Conservation (phyloP, 2,797 vertebrate genomes). For the Lemur catta region DNA sequence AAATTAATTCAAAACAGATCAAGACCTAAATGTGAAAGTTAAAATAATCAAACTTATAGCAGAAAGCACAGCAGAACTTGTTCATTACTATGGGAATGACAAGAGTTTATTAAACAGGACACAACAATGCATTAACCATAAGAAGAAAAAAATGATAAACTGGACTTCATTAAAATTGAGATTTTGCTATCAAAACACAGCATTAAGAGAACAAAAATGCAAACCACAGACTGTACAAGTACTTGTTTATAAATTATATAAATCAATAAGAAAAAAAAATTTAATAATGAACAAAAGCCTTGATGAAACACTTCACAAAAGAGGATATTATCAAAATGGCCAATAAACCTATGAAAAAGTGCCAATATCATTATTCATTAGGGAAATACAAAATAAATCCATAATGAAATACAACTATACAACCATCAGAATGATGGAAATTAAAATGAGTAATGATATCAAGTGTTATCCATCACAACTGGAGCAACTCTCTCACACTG, state of each 20-base stretch:
- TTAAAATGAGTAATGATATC: background rate
- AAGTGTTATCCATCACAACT: background rate
- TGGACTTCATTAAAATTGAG: background rate
- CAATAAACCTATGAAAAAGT: background rate
- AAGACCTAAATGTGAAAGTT: background rate
- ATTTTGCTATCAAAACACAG: background rate
- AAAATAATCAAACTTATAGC: background rate
- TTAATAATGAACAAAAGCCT: background rate
- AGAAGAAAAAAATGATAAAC: background rate
- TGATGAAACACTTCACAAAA: background rate
- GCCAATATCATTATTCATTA: background rate
- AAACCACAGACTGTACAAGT: background rate
- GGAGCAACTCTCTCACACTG: background rate
- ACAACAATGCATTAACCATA: background rate
- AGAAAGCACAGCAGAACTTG: background rate
- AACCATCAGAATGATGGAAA: background rate
- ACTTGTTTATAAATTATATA: background rate
- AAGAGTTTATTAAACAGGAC: background rate
- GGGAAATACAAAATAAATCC: background rate
- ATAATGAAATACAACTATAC: background rate
- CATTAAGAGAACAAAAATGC: background rate
- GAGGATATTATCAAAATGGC: background rate
- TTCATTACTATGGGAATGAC: background rate
- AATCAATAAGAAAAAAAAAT: conserved; percentile 5
- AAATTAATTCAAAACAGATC: background rate